Conservation (phyloP, 2,797 vertebrate genomes). For the Pseudochirops cupreus region DNA sequence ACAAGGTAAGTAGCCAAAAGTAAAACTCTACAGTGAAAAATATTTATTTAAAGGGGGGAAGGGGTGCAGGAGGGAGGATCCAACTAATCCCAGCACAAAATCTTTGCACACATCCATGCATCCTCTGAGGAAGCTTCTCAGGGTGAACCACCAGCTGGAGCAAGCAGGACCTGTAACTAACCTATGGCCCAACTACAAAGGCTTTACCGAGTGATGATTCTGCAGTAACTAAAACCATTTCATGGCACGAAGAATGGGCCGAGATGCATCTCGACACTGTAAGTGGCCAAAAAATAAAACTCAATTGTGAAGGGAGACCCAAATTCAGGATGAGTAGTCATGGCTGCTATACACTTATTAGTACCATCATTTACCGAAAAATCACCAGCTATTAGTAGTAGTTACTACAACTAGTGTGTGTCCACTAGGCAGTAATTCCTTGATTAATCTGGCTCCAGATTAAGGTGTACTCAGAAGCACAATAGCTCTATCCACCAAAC, state of each 20-base stretch:
- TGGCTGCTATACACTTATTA: not conserved
- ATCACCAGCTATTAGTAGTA: not conserved
- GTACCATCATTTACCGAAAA: not conserved
- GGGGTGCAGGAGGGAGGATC: not conserved
- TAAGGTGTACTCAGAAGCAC: not conserved
- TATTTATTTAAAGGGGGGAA: not conserved
- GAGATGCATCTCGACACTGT: not conserved
- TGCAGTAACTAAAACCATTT: not conserved
- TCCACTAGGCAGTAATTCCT: not conserved
- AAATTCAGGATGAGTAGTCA: not conserved
- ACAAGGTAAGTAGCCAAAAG: constrained; percentile 49
- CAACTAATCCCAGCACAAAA: not conserved
- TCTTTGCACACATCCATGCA: not conserved
- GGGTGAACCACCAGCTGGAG: not conserved
- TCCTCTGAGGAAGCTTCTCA: not conserved
- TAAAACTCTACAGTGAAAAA: constrained; percentile 54
- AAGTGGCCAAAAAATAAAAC: not conserved
- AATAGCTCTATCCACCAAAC: not conserved
- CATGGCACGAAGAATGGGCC: not conserved
- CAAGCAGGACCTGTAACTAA: not conserved
- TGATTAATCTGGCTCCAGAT: not conserved
- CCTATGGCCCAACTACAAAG: not conserved
- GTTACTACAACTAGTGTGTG: not conserved
- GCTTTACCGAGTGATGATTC: not conserved
- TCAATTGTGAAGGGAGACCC: not conserved